Percentiles rank a stretch among this genome's conserved stretches.
These are phyloP conservation scores for Paedocypris micromegethes DNA, from an alignment of 2,797 vertebrate species.

Conservation along the genomic window DNA sequence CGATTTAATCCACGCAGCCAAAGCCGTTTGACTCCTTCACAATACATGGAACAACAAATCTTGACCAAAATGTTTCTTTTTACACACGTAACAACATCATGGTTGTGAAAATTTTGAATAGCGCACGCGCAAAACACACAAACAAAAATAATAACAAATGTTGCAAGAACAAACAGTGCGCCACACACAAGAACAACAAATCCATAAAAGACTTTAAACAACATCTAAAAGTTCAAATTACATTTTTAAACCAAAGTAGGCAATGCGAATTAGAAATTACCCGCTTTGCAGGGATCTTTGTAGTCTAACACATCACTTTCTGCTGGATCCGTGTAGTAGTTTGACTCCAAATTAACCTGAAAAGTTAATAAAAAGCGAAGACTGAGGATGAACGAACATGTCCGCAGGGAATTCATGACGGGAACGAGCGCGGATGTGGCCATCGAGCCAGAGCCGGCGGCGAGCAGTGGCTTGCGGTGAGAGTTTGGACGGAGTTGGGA, in stretches of 20 bases:
- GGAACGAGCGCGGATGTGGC: constrained; percentile 17
- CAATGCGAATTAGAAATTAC: constrained; percentile 52
- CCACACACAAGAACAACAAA: background rate
- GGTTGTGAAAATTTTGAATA: too few species aligned
- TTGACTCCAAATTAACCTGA: constrained; percentile 52
- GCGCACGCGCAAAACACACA: background rate
- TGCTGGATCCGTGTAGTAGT: constrained; percentile 38
- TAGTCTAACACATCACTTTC: constrained; percentile 64
- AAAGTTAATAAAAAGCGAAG: constrained; percentile 52
- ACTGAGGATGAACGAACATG: constrained; percentile 52
- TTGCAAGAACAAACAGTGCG: background rate
- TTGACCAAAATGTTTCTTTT: too few species aligned
- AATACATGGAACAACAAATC: too few species aligned
- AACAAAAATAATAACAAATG: background rate
- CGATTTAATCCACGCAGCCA: too few species aligned
- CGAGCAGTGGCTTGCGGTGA: constrained; percentile 21
- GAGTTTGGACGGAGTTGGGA: constrained; percentile 50
- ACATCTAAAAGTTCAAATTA: background rate
- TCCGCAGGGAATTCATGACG: constrained; percentile 56
- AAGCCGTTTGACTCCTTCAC: too few species aligned
- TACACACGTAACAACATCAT: too few species aligned
- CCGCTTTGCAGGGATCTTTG: constrained; percentile 77
- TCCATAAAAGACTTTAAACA: background rate
- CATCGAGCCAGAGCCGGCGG: constrained; percentile 27
- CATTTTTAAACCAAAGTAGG: background rate